phyloP scores from a whole-genome alignment of 2,888 invertebrate genomes.

The Scaptomyza flava region DNA sequence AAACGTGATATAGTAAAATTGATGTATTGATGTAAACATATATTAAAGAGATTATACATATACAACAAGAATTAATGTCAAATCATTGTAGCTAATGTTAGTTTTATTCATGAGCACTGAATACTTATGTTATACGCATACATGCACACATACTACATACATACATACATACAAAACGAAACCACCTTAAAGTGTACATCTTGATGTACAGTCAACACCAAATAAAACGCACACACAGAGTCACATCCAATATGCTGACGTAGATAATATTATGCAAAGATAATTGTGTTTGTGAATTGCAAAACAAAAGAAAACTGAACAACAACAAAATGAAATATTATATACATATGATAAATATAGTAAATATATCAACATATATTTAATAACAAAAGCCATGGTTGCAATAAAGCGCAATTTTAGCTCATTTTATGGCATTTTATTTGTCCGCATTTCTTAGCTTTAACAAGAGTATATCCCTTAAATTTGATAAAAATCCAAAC shows the following conservation, averaged over 20 bases:
- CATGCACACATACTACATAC: constrained; percentile 7
- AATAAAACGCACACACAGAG: constrained; percentile 11
- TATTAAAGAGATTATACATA: constrained; percentile 15
- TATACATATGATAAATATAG: constrained; percentile 6
- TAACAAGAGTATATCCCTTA: background rate
- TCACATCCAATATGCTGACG: background rate
- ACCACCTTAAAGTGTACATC: constrained; percentile 34
- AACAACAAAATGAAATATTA: constrained; percentile 19
- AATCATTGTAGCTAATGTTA: constrained; percentile 1
- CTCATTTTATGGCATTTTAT: constrained; percentile 31
- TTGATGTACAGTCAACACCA: constrained; percentile 17
- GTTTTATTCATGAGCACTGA: constrained; percentile 8
- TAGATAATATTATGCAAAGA: constrained; percentile 14
- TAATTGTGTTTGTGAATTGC: constrained; percentile 5
- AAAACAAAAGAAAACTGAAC: constrained; percentile 1
- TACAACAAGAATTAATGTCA: background rate
- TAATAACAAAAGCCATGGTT: constrained; percentile 24
- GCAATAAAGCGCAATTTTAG: constrained; percentile 71
- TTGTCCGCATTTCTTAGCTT: background rate
- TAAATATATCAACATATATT: constrained; percentile 25
- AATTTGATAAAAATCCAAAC: too few relatives aligned
- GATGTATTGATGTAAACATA: constrained; percentile 37
- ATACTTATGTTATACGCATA: background rate
- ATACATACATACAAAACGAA: constrained; percentile 23
- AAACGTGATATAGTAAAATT: constrained; percentile 33